Percentiles rank a stretch among this genome's conserved stretches.
phyloP scores from a whole-genome alignment of 2,888 invertebrate genomes.

The Drosophila multiciliata region DNA sequence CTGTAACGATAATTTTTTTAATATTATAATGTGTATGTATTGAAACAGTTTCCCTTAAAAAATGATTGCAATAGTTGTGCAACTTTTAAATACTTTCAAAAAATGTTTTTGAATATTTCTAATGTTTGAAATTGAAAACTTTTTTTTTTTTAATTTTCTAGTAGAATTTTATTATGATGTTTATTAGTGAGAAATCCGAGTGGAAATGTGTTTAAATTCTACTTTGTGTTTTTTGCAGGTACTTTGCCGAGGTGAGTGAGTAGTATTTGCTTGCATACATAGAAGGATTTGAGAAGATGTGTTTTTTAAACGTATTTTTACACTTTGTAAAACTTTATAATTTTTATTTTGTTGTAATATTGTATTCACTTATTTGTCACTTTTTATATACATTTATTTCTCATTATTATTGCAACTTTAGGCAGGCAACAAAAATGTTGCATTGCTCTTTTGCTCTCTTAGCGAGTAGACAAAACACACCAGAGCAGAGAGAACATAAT shows the following conservation, averaged over 20 bases:
- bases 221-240: constrained; percentile 65
- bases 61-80: not conserved
- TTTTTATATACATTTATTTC: constrained; percentile 3
- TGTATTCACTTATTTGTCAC: constrained; percentile 1
- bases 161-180: constrained; percentile 9
- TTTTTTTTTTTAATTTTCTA: not conserved
- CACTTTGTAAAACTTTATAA: constrained; percentile 35
- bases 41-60: not conserved
- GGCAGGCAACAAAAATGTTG: constrained; percentile 36
- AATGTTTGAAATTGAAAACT: not conserved
- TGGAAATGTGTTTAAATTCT: constrained; percentile 15
- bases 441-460: constrained; percentile 37
- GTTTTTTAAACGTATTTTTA: constrained; percentile 25
- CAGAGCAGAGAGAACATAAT: constrained; percentile 84
- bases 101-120: not conserved
- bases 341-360: constrained; percentile 19
- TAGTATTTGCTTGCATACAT: constrained; percentile 31
- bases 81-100: not conserved
- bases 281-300: not conserved
- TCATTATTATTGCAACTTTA: constrained; percentile 26
- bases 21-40: not conserved
- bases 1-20: not conserved
- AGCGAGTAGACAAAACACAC: constrained; percentile 42
- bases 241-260: constrained; percentile 75
- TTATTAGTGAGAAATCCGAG: constrained; percentile 4